Percentiles rank a stretch among this genome's conserved stretches.
Evolutionary conservation across 2,113 vertebrate genomes (phyloP).

Genomic region (Chaetura pelagica): DNA sequence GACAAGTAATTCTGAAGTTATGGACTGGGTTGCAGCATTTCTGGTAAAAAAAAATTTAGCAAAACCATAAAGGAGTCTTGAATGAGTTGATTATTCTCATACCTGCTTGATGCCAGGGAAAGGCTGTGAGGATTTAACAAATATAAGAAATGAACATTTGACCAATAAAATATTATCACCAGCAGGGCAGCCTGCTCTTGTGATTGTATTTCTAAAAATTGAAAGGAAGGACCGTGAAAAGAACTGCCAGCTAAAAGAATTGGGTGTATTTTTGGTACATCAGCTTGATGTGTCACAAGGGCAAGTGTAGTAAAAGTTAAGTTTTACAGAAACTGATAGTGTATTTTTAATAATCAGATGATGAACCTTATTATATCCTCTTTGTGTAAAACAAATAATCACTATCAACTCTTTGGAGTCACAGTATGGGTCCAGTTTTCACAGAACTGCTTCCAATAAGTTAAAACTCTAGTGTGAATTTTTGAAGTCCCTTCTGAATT

Average conservation of each 20-base stretch:
- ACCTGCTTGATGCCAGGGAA: neutral
- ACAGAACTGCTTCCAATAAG: neutral
- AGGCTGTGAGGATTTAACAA: neutral
- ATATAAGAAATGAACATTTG: neutral
- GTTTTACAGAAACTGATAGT: neutral
- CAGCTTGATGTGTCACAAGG: neutral
- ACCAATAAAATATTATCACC: neutral
- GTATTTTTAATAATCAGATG: neutral
- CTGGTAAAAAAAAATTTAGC: neutral
- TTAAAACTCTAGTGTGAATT: neutral
- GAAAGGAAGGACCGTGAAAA: neutral
- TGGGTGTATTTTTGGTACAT: neutral
- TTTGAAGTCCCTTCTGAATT: neutral
- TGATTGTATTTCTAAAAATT: neutral
- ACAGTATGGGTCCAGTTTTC: neutral
- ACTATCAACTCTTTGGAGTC: neutral
- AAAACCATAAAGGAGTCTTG: neutral
- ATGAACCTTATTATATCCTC: neutral
- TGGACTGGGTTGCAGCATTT: neutral
- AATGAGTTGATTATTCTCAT: neutral
- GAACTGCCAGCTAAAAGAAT: neutral
- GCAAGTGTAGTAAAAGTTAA: fast-evolving
- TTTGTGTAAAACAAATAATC: neutral
- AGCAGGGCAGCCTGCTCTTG: neutral
- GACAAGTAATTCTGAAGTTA: conserved; percentile 1